Evolutionary conservation across 2,888 invertebrate species (phyloP), one percentile per base, ranked within the genome.

Genomic region (Ornithoptera alexandrae): DNA sequence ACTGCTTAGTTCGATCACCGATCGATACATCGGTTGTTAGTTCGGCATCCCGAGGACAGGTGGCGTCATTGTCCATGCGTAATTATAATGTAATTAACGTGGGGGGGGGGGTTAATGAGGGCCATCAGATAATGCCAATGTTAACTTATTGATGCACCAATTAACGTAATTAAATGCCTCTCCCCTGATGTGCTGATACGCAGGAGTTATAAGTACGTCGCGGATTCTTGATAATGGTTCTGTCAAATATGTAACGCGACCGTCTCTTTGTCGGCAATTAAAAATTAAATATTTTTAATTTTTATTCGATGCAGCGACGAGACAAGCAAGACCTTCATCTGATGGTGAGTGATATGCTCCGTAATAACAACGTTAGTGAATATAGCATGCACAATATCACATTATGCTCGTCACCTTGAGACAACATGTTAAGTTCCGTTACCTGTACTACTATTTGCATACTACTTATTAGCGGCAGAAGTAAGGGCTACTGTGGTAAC

Each of bases 41-140:
- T 85, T 84, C 79, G 82, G 81, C 86, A 89, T 87, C 80, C 85
- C 75, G 75, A 75, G 78, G 87, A 85, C 87, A 89, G 87, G 84
- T 88, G 87, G 85, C 86, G 84, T 84, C 87, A 85, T 89, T 87
- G 88, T 88, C 80, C 81, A 74, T 66, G 76, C 71, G 83, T 89
- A 91, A 90, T 90, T 90, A 90, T 86, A 89, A 85, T 84, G 89
- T 90, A 91, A 90, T 89, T 90, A 90, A 89, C 86, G 90, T 85
- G 83, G 78, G 46, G 15, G n/a, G n/a, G n/a, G 53, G 79, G 80
- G 79, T 83, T 87, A 88, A 90, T 89, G 87, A 87, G 84, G 84
- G 73, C 78, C 85, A 88, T 88, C 87, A 85, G 88, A 89, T 89
- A 89, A 84, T 76, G 75, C 78, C 76, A 72, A 30, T 73, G 70